Evolutionary conservation across 2,888 invertebrate genomes (phyloP).

Genomic region (Odontocolon sp.): DNA sequence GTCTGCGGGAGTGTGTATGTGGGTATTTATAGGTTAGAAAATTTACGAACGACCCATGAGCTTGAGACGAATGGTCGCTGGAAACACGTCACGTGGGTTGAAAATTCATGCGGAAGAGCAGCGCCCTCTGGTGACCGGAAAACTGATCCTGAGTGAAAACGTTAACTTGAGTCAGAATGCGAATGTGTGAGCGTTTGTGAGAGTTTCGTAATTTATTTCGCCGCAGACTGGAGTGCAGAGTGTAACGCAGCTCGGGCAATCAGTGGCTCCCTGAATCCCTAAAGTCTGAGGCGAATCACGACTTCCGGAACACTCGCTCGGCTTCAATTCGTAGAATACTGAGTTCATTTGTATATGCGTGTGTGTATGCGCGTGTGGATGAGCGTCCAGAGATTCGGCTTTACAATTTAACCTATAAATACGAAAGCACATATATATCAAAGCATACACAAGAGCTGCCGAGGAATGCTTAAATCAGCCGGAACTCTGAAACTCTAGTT

Average conservation of each 20-base stretch:
- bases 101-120: slow-evolving; percentile 16
- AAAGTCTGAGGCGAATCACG: slow-evolving; percentile 62
- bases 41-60: too few species aligned
- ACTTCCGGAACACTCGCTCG: slow-evolving; percentile 19
- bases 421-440: background rate
- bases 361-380: slow-evolving; percentile 20
- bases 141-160: too few species aligned
- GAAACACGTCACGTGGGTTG: slow-evolving; percentile 7
- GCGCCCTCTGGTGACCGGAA: too few species aligned
- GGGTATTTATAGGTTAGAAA: slow-evolving; percentile 54
- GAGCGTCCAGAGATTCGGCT: slow-evolving; percentile 19
- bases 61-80: background rate
- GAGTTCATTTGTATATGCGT: too few species aligned
- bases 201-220: slow-evolving; percentile 64
- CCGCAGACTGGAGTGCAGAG: slow-evolving; percentile 42
- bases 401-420: slow-evolving; percentile 5
- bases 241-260: slow-evolving; percentile 56
- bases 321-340: slow-evolving; percentile 34
- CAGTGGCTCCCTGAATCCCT: slow-evolving; percentile 56
- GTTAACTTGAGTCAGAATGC: too few species aligned
- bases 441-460: background rate
- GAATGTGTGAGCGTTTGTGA: slow-evolving; percentile 21
- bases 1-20: slow-evolving; percentile 1
- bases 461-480: too few species aligned
- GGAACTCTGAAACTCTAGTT: too few species aligned